Base-by-base conservation (phyloP, 2,888 invertebrate species). In the Tridacna crocea region DNA sequence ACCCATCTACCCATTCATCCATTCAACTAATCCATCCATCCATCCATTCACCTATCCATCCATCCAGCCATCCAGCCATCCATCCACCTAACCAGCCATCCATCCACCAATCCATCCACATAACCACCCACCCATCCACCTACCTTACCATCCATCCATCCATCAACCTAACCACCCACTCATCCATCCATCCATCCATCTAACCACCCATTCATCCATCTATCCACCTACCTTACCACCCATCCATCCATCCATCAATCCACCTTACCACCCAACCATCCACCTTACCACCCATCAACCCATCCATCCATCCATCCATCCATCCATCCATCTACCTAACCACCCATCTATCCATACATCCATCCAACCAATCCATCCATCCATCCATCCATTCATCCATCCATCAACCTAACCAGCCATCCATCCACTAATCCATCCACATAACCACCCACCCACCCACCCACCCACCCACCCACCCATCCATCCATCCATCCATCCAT, bases 291-390 rank as follows among this genome's bases (percentile, higher is more conserved):
- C 17, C 58, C 58, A 58, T 15, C 58, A 6, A 58, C 22, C 58
- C 58, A 58, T 15, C 8, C 8, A 58, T 15, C 58, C 58, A 58
- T 58, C 58, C 58, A 58, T 15, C 58, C 58, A 58, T 58, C 58
- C 58, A 58, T 58, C 58, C 58, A 58, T 58, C 17, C 58, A 58
- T 58, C 58, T 22, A 58, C 22, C 17, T 22, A 58, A n/a, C 58
- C 58, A 58, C 22, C 58, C 58, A 58, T 58, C 58, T 22, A 58
- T 58, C 58, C 58, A 58, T 58, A 19, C 58, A 58, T 58, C 17
- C 58, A 58, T 58, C 17, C 58, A 58, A n/a, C 17, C 58, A 58
- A n/a, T 58, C 58, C 17, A 58, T 15, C 58, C 8, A n/a, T n/a
- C n/a, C n/a, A n/a, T n/a, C n/a, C n/a, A n/a, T n/a, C n/a, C n/a